Evolutionary conservation across 2,888 invertebrate species (phyloP).

Genomic region (Netelia virgata): DNA sequence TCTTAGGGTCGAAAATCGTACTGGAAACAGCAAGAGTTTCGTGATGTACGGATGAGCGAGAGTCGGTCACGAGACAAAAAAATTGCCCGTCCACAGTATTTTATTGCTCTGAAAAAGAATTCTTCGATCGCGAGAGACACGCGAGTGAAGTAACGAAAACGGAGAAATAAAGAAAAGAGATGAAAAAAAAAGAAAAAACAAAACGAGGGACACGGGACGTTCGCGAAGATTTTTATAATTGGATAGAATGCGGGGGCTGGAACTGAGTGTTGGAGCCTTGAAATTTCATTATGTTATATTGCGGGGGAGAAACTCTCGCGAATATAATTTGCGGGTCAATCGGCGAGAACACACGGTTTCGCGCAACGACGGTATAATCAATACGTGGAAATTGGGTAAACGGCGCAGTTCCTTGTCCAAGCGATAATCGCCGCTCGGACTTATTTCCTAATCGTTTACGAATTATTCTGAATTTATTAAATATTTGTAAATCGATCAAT

Average conservation of each 20-base stretch:
- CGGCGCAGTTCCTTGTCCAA: too few species aligned
- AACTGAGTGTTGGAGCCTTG: constrained; percentile 42
- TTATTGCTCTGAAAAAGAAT: constrained; percentile 50
- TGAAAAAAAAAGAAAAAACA: background rate
- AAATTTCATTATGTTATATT: constrained; percentile 63
- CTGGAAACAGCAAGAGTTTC: constrained; percentile 42
- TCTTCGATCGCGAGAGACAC: constrained; percentile 65
- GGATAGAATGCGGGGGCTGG: constrained; percentile 54
- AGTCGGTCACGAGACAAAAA: constrained; percentile 59
- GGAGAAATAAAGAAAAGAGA: constrained; percentile 1
- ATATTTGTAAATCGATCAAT: background rate
- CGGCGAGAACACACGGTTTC: constrained; percentile 35
- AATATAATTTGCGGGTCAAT: constrained; percentile 58
- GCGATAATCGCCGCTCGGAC: too few species aligned
- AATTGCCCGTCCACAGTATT: constrained; percentile 27
- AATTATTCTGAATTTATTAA: background rate
- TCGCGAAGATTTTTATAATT: constrained; percentile 65
- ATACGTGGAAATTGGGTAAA: background rate
- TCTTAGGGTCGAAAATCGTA: constrained; percentile 60
- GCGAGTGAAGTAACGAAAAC: constrained; percentile 56
- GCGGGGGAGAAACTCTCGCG: constrained; percentile 29
- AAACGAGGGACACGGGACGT: constrained; percentile 17
- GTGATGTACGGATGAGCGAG: constrained; percentile 33
- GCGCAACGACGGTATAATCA: constrained; percentile 8
- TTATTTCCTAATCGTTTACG: too few species aligned